A percentile compares a stretch with the other conserved stretches of the same genome.
Conservation (phyloP, 2,113 vertebrate species). For the Garra rufa region DNA sequence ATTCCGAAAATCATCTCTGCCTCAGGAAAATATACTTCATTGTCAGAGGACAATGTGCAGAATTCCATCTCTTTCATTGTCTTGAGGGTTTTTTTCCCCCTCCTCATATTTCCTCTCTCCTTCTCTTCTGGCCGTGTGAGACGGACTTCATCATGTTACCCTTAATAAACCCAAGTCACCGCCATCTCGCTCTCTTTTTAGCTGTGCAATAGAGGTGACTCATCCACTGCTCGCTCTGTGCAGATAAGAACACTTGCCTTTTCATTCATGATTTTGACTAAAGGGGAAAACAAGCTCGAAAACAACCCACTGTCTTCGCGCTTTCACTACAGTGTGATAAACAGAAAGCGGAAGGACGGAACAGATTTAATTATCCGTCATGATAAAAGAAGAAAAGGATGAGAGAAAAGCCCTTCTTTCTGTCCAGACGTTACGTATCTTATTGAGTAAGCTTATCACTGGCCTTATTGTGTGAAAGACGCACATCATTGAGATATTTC, state of each 20-base stretch:
- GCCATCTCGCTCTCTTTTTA: background rate
- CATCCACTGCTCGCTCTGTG: constrained; percentile 37
- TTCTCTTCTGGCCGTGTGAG: background rate
- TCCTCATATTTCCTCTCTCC: constrained; percentile 5
- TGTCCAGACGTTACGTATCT: background rate
- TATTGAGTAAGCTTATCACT: background rate
- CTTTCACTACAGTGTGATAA: constrained; percentile 27
- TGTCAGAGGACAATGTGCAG: background rate
- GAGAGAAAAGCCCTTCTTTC: background rate
- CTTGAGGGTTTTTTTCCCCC: background rate
- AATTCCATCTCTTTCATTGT: constrained; percentile 25
- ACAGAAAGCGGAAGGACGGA: background rate
- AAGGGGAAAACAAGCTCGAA: background rate
- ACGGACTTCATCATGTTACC: constrained; percentile 29
- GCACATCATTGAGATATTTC: background rate
- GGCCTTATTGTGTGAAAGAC: constrained; percentile 1
- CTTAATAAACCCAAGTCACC: constrained; percentile 32
- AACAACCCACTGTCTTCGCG: constrained; percentile 14
- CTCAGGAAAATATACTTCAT: background rate
- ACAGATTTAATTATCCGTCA: constrained; percentile 38
- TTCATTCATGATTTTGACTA: constrained; percentile 36
- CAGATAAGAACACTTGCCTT: constrained; percentile 33
- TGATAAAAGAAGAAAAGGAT: constrained; percentile 6
- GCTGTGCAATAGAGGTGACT: constrained; percentile 29
- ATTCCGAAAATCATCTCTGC: constrained; percentile 7